These are phyloP conservation scores for Erpobdella octoculata DNA, from an alignment of 2,888 invertebrate species.

Conservation along the genomic window DNA sequence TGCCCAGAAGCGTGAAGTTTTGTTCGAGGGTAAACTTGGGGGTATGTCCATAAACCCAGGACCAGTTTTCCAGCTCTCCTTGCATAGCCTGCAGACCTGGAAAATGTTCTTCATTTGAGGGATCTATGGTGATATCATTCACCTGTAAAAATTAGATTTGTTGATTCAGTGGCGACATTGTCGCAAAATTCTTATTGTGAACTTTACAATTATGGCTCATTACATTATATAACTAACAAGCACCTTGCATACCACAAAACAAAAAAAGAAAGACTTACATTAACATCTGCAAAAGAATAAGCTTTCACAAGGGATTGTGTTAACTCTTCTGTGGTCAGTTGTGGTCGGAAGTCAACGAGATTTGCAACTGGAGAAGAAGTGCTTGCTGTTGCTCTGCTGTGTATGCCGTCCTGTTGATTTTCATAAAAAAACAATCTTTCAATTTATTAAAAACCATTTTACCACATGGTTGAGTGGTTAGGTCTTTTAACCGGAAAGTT, in stretches of 20 bases:
- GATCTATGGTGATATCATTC: slow-evolving; percentile 30
- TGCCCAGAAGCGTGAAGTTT: background rate
- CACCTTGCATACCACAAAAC: background rate
- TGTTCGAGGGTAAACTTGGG: slow-evolving; percentile 33
- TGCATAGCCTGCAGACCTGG: slow-evolving; percentile 32
- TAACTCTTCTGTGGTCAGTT: slow-evolving; percentile 58
- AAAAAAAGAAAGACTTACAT: too few species aligned
- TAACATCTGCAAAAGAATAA: slow-evolving; percentile 10
- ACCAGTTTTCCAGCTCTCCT: slow-evolving; percentile 33
- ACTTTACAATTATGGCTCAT: background rate
- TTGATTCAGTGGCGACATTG: background rate
- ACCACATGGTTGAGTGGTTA: too few species aligned
- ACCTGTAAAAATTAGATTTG: background rate
- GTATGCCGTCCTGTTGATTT: slow-evolving; percentile 74
- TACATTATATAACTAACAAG: background rate
- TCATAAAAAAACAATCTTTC: too few species aligned
- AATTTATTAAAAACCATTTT: too few species aligned
- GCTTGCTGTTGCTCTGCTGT: slow-evolving; percentile 77
- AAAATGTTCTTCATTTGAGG: slow-evolving; percentile 25
- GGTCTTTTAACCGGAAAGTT: too few species aligned
- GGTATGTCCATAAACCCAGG: slow-evolving; percentile 37
- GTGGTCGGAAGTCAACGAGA: slow-evolving; percentile 65
- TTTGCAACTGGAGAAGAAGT: slow-evolving; percentile 74
- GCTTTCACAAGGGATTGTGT: slow-evolving; percentile 12
- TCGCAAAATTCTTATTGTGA: background rate